Conservation (phyloP, 1,140 invertebrate genomes). For the Pollicipes pollicipes region DNA sequence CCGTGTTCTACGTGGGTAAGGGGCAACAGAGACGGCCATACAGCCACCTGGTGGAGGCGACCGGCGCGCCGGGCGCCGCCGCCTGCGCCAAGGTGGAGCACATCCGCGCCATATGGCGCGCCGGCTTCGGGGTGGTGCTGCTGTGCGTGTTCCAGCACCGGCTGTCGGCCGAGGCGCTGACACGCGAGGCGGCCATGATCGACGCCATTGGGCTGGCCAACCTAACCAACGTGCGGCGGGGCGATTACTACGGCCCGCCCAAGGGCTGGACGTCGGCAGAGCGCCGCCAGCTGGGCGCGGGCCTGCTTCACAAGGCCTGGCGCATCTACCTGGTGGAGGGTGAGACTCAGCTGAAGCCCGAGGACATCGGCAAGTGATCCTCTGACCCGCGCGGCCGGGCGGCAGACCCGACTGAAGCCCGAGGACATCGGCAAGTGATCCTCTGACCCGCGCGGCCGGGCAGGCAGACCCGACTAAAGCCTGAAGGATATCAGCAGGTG, state of each 20-base stretch:
- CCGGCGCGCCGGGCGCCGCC: constrained; percentile 17
- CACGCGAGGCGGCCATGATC: constrained; percentile 83
- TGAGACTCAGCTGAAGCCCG: constrained; percentile 51
- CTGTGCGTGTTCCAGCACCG: constrained; percentile 81
- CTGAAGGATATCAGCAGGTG: too few species aligned
- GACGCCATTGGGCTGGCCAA: constrained; percentile 53
- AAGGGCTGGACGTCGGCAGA: constrained; percentile 51
- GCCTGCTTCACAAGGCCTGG: constrained; percentile 65
- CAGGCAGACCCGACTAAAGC: too few species aligned
- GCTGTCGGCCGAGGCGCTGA: constrained; percentile 77
- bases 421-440: too few species aligned
- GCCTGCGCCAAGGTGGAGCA: constrained; percentile 45
- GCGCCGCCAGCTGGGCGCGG: constrained; percentile 52
- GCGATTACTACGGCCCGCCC: constrained; percentile 63
- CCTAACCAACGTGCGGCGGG: constrained; percentile 60
- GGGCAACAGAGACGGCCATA: constrained; percentile 70
- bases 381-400: too few species aligned
- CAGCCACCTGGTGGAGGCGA: constrained; percentile 72
- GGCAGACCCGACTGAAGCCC: too few species aligned
- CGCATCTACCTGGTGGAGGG: constrained; percentile 71
- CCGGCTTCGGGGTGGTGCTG: constrained; percentile 64
- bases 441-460: too few species aligned
- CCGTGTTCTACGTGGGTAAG: constrained; percentile 44
- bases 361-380: constrained; percentile 28
- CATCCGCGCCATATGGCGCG: constrained; percentile 75